Percentiles rank a stretch among this genome's conserved stretches.
phyloP scores from a whole-genome alignment of 2,888 invertebrate genomes.

The Morpho helenor region DNA sequence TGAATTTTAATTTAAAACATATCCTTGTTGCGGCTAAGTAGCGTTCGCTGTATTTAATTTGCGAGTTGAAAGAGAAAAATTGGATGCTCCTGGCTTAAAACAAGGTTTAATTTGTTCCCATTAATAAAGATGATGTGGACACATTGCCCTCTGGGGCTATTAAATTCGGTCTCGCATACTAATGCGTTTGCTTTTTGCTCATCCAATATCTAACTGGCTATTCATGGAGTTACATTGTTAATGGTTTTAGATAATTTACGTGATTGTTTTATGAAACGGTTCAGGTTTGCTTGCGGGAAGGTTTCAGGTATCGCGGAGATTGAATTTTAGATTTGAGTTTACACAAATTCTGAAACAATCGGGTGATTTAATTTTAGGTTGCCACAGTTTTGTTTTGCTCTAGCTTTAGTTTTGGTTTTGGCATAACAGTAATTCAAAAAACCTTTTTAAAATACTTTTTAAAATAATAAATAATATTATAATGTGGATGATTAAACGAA shows the following conservation, averaged over 20 bases:
- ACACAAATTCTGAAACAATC: no score
- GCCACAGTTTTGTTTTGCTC: no score
- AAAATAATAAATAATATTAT: no score
- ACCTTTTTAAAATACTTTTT: no score
- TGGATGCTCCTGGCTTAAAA: slow-evolving; percentile 43
- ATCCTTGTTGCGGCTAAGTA: slow-evolving; percentile 45
- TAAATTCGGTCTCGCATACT: slow-evolving; percentile 35
- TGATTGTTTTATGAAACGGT: slow-evolving; percentile 15
- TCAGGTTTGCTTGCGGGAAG: slow-evolving; percentile 10
- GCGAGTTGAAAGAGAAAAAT: slow-evolving; percentile 63
- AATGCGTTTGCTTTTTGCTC: slow-evolving; percentile 33
- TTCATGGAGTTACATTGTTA: slow-evolving; percentile 30
- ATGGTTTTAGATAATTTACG: slow-evolving; percentile 21
- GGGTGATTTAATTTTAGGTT: no score
- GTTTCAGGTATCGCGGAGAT: no score
- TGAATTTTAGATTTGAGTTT: no score
- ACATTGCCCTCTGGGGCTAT: slow-evolving; percentile 44
- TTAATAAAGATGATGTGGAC: slow-evolving; percentile 68
- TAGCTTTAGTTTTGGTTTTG: no score
- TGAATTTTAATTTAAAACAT: slow-evolving; percentile 13
- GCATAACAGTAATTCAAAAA: no score
- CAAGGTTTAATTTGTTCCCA: slow-evolving; percentile 66
- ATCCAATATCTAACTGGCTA: slow-evolving; percentile 28
- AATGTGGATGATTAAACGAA: no score
- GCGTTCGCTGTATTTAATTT: slow-evolving; percentile 69